Evolutionary conservation across 2,888 invertebrate genomes (phyloP).

Genomic region (Microctonus hyperodae): DNA sequence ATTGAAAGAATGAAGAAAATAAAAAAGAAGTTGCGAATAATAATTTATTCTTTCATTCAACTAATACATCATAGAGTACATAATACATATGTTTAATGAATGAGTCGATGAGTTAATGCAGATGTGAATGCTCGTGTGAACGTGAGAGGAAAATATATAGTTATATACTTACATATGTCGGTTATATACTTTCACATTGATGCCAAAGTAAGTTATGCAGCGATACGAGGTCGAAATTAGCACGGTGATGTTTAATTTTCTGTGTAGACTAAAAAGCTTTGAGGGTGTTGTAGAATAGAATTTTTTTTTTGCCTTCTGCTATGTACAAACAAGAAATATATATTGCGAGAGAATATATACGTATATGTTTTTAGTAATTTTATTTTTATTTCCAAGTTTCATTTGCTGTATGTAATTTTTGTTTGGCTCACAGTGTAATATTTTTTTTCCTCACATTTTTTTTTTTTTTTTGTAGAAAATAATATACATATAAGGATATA

Average conservation of each 20-base stretch:
- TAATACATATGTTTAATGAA: no score
- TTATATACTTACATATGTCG: neutral
- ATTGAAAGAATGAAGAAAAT: no score
- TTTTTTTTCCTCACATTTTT: neutral
- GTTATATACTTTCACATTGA: conserved; percentile 5
- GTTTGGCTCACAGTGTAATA: neutral
- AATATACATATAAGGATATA: conserved; percentile 17
- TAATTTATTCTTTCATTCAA: no score
- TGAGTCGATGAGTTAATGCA: conserved; percentile 13
- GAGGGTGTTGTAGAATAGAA: neutral
- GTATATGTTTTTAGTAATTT: no score
- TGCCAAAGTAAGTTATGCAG: conserved; percentile 16
- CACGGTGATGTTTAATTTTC: neutral
- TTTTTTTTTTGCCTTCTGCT: conserved; percentile 12
- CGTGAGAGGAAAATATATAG: neutral
- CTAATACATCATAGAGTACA: no score
- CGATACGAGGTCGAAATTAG: conserved; percentile 18
- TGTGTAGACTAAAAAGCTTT: neutral
- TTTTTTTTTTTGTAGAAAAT: no score
- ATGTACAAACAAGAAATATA: neutral
- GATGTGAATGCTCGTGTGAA: conserved; percentile 7
- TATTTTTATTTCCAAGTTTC: no score
- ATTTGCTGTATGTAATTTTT: no score
- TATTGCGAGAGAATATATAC: conserved; percentile 21
- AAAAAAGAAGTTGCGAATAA: no score